These are phyloP conservation scores for Tachysurus fulvidraco DNA, from an alignment of 2,113 vertebrate species.

Conservation along the genomic window DNA sequence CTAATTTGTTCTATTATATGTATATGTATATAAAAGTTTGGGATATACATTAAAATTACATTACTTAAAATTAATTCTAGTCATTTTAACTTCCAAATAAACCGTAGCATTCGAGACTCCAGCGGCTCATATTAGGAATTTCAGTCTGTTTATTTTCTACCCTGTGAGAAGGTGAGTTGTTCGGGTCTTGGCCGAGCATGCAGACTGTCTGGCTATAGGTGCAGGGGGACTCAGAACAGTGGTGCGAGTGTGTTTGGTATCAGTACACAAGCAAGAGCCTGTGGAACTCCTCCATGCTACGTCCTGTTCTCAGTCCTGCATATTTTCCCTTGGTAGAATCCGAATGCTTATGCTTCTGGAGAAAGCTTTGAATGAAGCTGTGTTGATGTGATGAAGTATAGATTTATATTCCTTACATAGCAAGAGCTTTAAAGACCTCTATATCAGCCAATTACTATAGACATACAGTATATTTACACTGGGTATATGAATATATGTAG, in stretches of 20 bases:
- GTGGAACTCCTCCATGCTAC: conserved; percentile 47
- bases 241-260: conserved; percentile 31
- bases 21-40: not conserved
- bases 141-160: not conserved
- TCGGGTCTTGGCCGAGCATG: not conserved
- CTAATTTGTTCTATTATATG: not conserved
- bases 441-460: not conserved
- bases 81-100: not conserved
- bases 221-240: conserved; percentile 41
- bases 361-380: not conserved
- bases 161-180: conserved; percentile 33
- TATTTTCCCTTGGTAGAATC: conserved; percentile 64
- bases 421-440: not conserved
- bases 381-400: not conserved
- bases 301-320: conserved; percentile 54
- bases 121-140: conserved; percentile 1
- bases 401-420: not conserved
- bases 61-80: not conserved
- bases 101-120: not conserved
- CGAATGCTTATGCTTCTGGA: conserved; percentile 53
- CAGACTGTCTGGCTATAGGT: not conserved
- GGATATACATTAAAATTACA: not conserved
- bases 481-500: not conserved
- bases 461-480: not conserved
- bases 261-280: conserved; percentile 64